Evolutionary conservation across 2,797 vertebrate species (phyloP).

Genomic region (Sibirionetta formosa): DNA sequence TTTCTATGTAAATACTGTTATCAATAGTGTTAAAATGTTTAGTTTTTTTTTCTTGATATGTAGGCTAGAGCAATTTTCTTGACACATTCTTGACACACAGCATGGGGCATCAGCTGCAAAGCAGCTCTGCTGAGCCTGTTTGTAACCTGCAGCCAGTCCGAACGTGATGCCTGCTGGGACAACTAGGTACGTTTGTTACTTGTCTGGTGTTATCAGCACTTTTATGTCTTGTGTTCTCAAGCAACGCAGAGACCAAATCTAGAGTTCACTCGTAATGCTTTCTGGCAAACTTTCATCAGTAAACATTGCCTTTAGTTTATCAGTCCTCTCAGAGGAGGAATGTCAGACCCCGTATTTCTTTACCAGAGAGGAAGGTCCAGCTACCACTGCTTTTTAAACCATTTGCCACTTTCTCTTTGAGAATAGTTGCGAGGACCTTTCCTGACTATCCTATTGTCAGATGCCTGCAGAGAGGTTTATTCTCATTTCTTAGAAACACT

Average conservation of each 20-base stretch:
- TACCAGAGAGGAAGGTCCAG: not conserved
- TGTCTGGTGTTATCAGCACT: not conserved
- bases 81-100: not conserved
- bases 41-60: not conserved
- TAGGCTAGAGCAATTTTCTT: not conserved
- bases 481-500: not conserved
- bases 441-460: not conserved
- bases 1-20: not conserved
- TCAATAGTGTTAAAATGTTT: not conserved
- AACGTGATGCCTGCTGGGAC: not conserved
- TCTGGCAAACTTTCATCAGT: not conserved
- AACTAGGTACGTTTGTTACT: accelerated
- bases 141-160: not conserved
- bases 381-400: not conserved
- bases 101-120: not conserved
- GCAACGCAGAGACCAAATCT: not conserved
- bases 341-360: not conserved
- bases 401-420: not conserved
- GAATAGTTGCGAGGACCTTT: not conserved
- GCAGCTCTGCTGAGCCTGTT: not conserved
- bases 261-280: not conserved
- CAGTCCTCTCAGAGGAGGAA: not conserved
- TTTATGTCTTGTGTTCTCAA: not conserved
- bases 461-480: not conserved
- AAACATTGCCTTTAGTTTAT: not conserved